Base-by-base conservation (phyloP, 2,113 vertebrate genomes). In the Xiphias gladius region DNA sequence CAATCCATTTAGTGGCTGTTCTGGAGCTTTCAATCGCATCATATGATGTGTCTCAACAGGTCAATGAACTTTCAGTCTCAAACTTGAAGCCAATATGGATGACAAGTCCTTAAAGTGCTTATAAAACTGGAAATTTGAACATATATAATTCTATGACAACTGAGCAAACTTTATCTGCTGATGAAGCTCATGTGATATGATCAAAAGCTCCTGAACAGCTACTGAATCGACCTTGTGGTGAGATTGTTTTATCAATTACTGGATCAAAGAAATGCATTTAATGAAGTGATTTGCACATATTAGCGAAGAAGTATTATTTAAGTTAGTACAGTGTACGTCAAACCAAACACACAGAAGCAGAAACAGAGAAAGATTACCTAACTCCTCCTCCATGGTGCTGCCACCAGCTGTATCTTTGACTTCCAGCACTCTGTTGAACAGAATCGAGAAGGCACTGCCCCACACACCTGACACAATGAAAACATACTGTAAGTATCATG, bases 381-480 rank as follows among this genome's bases (percentile, higher is more conserved):
- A 86, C 94, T 99, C 98, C 93, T 99, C 97, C 90, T 99, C 98
- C 97, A 99, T 98, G 74, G 97, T 99, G 80, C 95, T 95, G 20
- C 93, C 91, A 0, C 96, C 96, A 85, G 84, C 82, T 24, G 90
- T 96, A n/a, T 97, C 96, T 79, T 96, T 97, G 84, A 99, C 93
- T 7, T 97, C 98, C 48, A 99, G 89, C 4, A 99, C 97, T 95
- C 98, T 96, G 95, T 99, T 99, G 93, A 99, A 97, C 72, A 99
- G 91, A 90, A 99, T 99, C 17, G 98, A 99, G 94, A 99, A 99
- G 48, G 98, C 98, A 79, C 97, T 99, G 83, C 98, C 98, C 98
- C 98, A 99, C 52, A 99, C 96, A 52, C 98, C 98, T 99, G 89
- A 54, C 8, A 54, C 22, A 77, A 43, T 9, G 14, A 79, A 66